Conservation (phyloP, 2,797 vertebrate genomes). For the Phyllotis vaccarum region DNA sequence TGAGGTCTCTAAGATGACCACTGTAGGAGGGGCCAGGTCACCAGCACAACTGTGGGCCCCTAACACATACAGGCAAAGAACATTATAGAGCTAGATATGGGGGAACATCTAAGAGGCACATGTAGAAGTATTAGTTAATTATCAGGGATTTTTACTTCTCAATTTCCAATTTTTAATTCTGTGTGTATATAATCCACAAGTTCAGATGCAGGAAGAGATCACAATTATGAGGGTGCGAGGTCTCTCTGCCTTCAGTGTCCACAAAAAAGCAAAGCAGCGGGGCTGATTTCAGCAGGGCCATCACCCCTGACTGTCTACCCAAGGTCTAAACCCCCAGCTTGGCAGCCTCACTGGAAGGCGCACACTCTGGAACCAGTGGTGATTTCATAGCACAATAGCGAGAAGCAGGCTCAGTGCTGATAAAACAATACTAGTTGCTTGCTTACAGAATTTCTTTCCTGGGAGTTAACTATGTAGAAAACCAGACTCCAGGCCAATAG, state of each 20-base stretch:
- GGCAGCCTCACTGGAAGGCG: neutral
- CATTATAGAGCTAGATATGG: neutral
- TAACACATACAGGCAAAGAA: neutral
- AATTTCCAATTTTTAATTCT: neutral
- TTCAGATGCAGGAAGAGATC: neutral
- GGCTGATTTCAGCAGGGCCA: neutral
- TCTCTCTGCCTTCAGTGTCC: neutral
- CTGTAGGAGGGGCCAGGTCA: neutral
- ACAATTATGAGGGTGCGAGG: neutral
- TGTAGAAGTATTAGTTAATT: neutral
- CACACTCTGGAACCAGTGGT: neutral
- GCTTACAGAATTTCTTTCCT: constrained; percentile 31
- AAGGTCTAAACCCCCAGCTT: neutral
- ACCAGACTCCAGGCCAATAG: neutral
- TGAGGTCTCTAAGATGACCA: neutral
- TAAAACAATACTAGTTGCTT: neutral
- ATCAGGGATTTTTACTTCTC: neutral
- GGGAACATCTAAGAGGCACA: neutral
- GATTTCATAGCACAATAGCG: neutral
- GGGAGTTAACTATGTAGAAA: neutral
- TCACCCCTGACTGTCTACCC: accelerated
- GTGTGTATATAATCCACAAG: neutral
- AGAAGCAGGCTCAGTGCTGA: neutral
- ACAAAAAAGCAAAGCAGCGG: neutral
- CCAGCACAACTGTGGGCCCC: neutral